These are phyloP conservation scores for Eristalinus aeneus DNA, from an alignment of 2,888 invertebrate genomes.

Conservation along the genomic window DNA sequence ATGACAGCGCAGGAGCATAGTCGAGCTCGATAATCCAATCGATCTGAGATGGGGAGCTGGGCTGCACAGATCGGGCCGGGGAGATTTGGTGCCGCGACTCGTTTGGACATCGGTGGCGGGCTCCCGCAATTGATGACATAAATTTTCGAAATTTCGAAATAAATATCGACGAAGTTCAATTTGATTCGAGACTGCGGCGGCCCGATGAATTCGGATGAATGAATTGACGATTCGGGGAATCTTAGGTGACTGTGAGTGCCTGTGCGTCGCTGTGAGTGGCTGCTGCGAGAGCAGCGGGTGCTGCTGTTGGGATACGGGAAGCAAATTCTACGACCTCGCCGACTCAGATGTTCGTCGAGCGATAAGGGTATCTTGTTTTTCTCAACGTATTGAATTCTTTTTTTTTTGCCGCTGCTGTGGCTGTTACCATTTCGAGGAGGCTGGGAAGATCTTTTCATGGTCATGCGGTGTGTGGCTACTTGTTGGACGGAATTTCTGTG, in stretches of 20 bases:
- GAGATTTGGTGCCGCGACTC: conserved; percentile 7
- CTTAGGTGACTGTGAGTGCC: conserved; percentile 31
- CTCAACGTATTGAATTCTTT: not conserved
- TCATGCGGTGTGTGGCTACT: conserved; percentile 64
- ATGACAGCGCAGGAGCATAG: conserved; percentile 60
- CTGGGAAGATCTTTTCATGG: conserved; percentile 58
- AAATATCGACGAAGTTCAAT: conserved; percentile 40
- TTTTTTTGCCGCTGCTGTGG: not conserved
- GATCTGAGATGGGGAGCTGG: not conserved
- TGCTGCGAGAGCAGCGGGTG: not conserved
- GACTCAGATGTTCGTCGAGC: conserved; percentile 51
- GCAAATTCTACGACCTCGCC: conserved; percentile 43
- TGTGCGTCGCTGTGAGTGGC: conserved; percentile 1
- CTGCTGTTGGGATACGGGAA: conserved; percentile 51
- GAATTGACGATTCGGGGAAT: conserved; percentile 64
- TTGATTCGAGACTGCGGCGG: not conserved
- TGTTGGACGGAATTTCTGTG: conserved; percentile 41
- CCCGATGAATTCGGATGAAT: conserved; percentile 58
- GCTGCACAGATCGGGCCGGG: conserved; percentile 24
- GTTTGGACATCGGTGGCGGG: conserved; percentile 60
- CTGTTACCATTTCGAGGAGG: conserved; percentile 1
- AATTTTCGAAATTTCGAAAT: conserved; percentile 70
- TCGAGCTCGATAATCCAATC: conserved; percentile 63
- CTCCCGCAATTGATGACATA: conserved; percentile 71
- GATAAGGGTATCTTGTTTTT: conserved; percentile 48